These are phyloP conservation scores for Trachymyrmex septentrionalis DNA, from an alignment of 1,140 invertebrate genomes.

Conservation along the genomic window DNA sequence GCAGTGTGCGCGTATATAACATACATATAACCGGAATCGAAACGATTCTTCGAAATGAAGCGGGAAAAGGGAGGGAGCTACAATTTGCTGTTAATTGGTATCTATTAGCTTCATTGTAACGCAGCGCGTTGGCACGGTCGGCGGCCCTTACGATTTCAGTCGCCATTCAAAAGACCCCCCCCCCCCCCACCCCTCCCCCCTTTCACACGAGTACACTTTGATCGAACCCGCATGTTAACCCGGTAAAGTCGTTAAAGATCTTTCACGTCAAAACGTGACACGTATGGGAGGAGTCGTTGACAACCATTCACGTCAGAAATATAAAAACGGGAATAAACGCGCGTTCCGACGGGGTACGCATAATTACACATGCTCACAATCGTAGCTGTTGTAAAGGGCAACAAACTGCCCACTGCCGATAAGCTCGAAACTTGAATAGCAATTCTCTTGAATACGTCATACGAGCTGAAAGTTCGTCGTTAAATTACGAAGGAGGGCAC, in stretches of 20 bases:
- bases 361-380: conserved; percentile 31
- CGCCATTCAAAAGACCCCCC: conserved; percentile 57
- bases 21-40: conserved; percentile 27
- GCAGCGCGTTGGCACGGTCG: conserved; percentile 56
- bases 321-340: conserved; percentile 20
- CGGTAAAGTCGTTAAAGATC: conserved; percentile 70
- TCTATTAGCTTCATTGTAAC: conserved; percentile 82
- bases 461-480: background rate
- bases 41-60: conserved; percentile 52
- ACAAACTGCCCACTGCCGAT: conserved; percentile 1
- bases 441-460: conserved; percentile 8
- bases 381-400: conserved; percentile 5
- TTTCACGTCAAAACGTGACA: conserved; percentile 46
- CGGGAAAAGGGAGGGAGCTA: conserved; percentile 60
- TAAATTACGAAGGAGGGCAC: background rate
- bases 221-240: conserved; percentile 68
- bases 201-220: conserved; percentile 64
- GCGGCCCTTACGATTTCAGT: conserved; percentile 63
- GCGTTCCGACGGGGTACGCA: background rate
- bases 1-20: background rate
- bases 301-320: conserved; percentile 14
- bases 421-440: background rate
- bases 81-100: conserved; percentile 80
- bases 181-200: too few species aligned
- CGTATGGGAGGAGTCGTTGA: conserved; percentile 24